Evolutionary conservation across 64 coral and sea anemone species (phyloP).

Genomic region (Porites australiensis): DNA sequence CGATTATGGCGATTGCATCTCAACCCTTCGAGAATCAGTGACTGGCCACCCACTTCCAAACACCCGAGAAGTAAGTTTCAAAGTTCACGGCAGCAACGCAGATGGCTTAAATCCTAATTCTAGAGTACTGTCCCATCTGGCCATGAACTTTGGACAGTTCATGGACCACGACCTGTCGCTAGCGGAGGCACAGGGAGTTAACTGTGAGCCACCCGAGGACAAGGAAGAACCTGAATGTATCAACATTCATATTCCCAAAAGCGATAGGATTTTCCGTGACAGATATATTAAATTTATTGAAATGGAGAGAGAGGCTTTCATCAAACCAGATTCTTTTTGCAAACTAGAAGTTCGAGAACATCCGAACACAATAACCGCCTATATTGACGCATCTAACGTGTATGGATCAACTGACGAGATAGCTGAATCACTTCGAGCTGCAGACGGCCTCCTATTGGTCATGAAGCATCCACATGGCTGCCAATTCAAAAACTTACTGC

Average conservation of each 20-base stretch:
- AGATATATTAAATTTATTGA: conserved; percentile 7
- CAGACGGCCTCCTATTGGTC: conserved; percentile 21
- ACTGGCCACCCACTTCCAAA: conserved; percentile 6
- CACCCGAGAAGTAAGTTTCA: conserved; percentile 5
- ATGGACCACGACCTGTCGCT: conserved; percentile 62
- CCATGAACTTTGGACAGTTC: conserved; percentile 63
- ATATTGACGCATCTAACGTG: conserved; percentile 69
- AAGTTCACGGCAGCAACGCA: conserved; percentile 10
- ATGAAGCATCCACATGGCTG: not conserved
- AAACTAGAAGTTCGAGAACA: conserved; percentile 16
- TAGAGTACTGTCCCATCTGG: not conserved
- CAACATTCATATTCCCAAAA: conserved; percentile 47
- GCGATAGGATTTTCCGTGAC: conserved; percentile 14
- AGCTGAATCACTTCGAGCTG: not conserved
- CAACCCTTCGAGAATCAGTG: not conserved
- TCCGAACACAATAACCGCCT: conserved; percentile 50
- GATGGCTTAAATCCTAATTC: not conserved
- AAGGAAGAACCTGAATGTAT: conserved; percentile 55
- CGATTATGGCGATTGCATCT: conserved; percentile 41
- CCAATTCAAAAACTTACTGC: conserved; percentile 16
- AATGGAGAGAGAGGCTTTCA: conserved; percentile 57
- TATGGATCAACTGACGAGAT: conserved; percentile 25
- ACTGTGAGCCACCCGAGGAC: not conserved
- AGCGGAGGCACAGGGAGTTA: not conserved
- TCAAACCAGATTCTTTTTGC: not conserved